Base-by-base conservation (phyloP, 2,113 vertebrate species). In the Motacilla alba region DNA sequence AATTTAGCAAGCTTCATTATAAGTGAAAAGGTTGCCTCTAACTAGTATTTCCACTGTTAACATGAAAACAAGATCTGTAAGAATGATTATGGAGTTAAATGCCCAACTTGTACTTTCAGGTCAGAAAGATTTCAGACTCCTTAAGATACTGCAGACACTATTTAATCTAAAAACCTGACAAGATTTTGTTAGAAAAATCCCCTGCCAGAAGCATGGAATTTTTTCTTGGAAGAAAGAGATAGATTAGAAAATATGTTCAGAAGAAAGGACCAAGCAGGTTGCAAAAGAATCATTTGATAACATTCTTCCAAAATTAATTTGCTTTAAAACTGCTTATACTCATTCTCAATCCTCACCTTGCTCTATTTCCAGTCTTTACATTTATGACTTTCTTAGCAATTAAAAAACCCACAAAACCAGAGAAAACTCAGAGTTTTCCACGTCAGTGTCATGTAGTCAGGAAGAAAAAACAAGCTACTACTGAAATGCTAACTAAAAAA, bases 21-120 rank as follows among this genome's bases (percentile, higher is more conserved):
- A 41, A 95, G 62, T 52, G 56, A 83, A 94, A 94, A 94, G 55
- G 80, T 90, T 94, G 55, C 85, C 35, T 94, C 74, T 92, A 63
- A 31, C 58, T 63, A 62, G 58, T 62, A 88, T 30, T 95, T 79
- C 60, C 43, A 74, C 72, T 85, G 63, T 59, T 93, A 90, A 86
- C 46, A 74, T 21, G 68, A 94, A 88, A 90, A 89, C 31, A 93
- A 95, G 59, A 83, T 89, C 79, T 86, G 67, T 93, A 95, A 60
- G 73, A 83, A 80, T 43, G 50, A 95, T 89, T 94, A 88, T 31
- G 41, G 62, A 95, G 49, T 69, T 49, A 93, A 95, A 92, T 47
- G n/a, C 30, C 63, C 49, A 72, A 63, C 53, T 86, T 90, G 27
- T 60, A 81, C 43, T 89, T 76, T 83, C 39, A 85, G 67, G 75